A percentile compares a stretch with the other conserved stretches of the same genome.
These are phyloP conservation scores for Oncorhynchus kisutch DNA, from an alignment of 2,113 vertebrate species.

Conservation along the genomic window DNA sequence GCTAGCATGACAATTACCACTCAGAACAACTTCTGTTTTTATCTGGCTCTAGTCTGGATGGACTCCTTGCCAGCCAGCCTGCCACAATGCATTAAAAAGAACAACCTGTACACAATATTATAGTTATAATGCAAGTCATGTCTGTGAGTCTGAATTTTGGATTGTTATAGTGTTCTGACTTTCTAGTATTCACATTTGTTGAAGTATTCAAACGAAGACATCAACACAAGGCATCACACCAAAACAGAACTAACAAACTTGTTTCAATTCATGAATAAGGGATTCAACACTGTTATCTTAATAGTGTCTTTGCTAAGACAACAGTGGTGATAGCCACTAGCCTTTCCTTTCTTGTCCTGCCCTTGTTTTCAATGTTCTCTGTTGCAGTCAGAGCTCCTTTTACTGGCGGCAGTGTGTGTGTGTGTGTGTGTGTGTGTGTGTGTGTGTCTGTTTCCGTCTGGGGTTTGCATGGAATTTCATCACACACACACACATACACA, in stretches of 20 bases:
- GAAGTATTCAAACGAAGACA: constrained; percentile 36
- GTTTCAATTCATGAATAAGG: not conserved
- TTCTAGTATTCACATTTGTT: not conserved
- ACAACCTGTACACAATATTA: constrained; percentile 42
- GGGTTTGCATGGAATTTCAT: constrained; percentile 71
- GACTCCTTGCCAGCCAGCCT: constrained; percentile 55
- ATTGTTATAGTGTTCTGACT: not conserved
- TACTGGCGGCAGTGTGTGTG: constrained; percentile 24
- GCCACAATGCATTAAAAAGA: constrained; percentile 54
- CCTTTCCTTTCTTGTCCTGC: constrained; percentile 31
- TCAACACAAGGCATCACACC: constrained; percentile 29
- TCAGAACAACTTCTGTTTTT: constrained; percentile 57
- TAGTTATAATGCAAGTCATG: constrained; percentile 52
- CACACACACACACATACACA: constrained; percentile 27
- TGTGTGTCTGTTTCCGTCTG: constrained; percentile 33
- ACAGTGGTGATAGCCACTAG: constrained; percentile 34
- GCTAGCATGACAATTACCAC: constrained; percentile 65
- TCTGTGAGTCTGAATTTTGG: constrained; percentile 1
- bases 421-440: constrained; percentile 12
- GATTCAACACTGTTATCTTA: constrained; percentile 16
- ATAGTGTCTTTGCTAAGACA: constrained; percentile 22
- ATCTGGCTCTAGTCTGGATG: not conserved
- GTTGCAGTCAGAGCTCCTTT: constrained; percentile 32
- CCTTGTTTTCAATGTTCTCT: constrained; percentile 45
- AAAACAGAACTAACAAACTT: not conserved